Evolutionary conservation across 1,140 invertebrate genomes (phyloP), one percentile per base, ranked within the genome.

Genomic region (Drosophila equinoxialis): DNA sequence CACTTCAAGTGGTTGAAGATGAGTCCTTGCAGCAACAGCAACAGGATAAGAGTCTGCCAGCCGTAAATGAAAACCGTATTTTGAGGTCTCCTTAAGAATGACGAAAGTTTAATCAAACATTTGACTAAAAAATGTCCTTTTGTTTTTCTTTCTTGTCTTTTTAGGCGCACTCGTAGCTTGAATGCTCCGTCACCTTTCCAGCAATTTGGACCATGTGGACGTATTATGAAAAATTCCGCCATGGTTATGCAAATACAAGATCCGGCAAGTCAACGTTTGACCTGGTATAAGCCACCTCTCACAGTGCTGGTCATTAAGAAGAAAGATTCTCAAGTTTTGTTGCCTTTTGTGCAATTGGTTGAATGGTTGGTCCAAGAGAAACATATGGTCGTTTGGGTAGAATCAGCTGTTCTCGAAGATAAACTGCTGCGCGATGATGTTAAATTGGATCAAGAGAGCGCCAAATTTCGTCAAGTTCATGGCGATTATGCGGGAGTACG

Each of bases 161-260:
- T 20, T 94, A 98, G 97, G 95, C 94, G 97, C 82, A 98, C 97
- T 10, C 94, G 97, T 82, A 98, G 97, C 78, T 93, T 98, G 86
- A 98, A 98, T 93, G 97, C 97, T 14, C 97, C 97, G 2, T 97
- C 96, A 78, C 97, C 97, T 0, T 96, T 98, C 71, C 97, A 97
- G 93, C 97, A 98, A 84, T 98, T 98, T 93, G 97, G 97, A 94
- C 97, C 97, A 95, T 98, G 97, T 93, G 97, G 97, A 71, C 95
- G 97, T 73, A 98, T 98, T 92, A 97, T 98, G 97, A 98, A 98
- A 94, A 98, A 97, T 93, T 97, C 97, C 6, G 96, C 97, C 17
- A 97, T 98, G 96, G 96, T 98, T 91, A 98, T 98, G 97, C 98
- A 98, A 90, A 98, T 99, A 89, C 98, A 98, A 93, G 98, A 99